Evolutionary conservation across 2,888 invertebrate species (phyloP).

Genomic region (Psylliodes chrysocephalus): DNA sequence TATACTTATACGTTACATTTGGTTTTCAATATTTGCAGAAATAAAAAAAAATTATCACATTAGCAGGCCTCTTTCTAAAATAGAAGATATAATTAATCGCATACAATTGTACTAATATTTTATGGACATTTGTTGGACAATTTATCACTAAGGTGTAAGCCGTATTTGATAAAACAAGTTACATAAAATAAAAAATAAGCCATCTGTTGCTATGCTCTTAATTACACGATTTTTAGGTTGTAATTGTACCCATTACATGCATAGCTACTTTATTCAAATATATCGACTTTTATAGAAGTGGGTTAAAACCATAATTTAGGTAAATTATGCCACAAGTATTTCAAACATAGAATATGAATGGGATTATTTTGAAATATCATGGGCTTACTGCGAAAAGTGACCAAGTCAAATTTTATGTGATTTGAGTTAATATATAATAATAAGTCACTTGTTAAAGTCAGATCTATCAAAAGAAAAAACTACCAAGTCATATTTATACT

Average conservation of each 20-base stretch:
- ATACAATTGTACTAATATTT: background rate
- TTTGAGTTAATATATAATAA: too few relatives aligned
- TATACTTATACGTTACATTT: too few relatives aligned
- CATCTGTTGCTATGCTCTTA: slow-evolving; percentile 16
- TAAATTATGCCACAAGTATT: background rate
- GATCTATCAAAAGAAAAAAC: too few relatives aligned
- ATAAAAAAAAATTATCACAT: background rate
- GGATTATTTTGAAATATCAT: too few relatives aligned
- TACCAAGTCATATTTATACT: too few relatives aligned
- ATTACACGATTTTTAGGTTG: background rate
- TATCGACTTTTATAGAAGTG: slow-evolving; percentile 5
- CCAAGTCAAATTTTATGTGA: too few relatives aligned
- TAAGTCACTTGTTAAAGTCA: too few relatives aligned
- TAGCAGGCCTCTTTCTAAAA: background rate
- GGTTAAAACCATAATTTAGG: slow-evolving; percentile 21
- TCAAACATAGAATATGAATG: too few relatives aligned
- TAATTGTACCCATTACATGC: background rate
- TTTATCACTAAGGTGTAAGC: slow-evolving; percentile 7
- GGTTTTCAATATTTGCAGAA: background rate
- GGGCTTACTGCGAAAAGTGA: too few relatives aligned
- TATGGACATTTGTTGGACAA: background rate
- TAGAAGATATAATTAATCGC: background rate
- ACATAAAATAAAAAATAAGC: background rate
- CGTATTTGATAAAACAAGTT: slow-evolving; percentile 4
- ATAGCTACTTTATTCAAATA: slow-evolving; percentile 2